Percentiles rank a stretch among this genome's conserved stretches.
Evolutionary conservation across 2,797 vertebrate genomes (phyloP).

Genomic region (Podarcis siculus): DNA sequence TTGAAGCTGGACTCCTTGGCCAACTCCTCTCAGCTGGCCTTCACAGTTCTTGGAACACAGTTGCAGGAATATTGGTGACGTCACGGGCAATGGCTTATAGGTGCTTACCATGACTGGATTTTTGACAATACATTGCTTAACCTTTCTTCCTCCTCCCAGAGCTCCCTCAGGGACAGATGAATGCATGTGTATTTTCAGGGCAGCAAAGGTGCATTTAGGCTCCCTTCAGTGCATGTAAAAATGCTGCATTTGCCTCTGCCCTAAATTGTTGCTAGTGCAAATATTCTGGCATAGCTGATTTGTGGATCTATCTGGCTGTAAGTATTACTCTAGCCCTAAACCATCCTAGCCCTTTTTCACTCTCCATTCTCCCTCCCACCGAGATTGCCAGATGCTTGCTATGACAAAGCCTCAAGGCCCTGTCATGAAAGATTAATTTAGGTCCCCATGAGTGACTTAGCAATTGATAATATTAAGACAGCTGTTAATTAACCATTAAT

Average conservation of each 20-base stretch:
- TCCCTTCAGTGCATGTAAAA: not conserved
- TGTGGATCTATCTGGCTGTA: not conserved
- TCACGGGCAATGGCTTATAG: not conserved
- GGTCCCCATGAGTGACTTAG: not conserved
- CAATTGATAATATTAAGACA: slow-evolving; percentile 7
- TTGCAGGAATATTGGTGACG: not conserved
- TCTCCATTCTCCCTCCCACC: not conserved
- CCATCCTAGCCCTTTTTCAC: not conserved
- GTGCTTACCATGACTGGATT: not conserved
- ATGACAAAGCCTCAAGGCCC: slow-evolving; percentile 25
- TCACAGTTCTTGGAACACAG: not conserved
- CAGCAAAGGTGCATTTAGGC: not conserved
- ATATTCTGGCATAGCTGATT: not conserved
- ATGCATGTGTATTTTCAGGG: not conserved
- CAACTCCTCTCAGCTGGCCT: too few relatives aligned
- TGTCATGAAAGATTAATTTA: not conserved
- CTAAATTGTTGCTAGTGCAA: not conserved
- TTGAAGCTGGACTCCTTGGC: too few relatives aligned
- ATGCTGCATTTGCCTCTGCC: not conserved
- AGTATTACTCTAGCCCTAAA: not conserved
- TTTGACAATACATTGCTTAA: not conserved
- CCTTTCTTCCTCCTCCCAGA: not conserved
- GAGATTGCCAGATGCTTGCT: slow-evolving; percentile 19
- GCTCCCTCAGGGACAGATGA: not conserved
- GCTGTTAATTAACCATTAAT: not conserved